A percentile compares a stretch with the other conserved stretches of the same genome.
phyloP scores from a whole-genome alignment of 2,888 invertebrate species.

The Leptarthrus brevirostris region DNA sequence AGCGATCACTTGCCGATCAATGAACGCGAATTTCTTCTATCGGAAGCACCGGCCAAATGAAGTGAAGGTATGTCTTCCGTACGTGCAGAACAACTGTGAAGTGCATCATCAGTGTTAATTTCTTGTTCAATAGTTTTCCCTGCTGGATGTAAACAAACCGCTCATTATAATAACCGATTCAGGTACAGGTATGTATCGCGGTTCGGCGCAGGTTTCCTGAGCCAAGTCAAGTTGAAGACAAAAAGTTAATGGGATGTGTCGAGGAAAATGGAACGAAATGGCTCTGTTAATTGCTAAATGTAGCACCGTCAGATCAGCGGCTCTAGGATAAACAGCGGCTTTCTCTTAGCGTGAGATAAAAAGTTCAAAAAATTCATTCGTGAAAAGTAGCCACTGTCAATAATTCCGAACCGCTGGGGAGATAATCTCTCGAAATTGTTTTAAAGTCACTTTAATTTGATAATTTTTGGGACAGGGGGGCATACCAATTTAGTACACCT shows the following conservation, averaged over 20 bases:
- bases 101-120: slow-evolving; percentile 10
- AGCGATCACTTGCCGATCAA: slow-evolving; percentile 31
- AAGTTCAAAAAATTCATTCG: neutral
- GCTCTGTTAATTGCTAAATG: slow-evolving; percentile 34
- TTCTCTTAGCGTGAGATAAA: slow-evolving; percentile 21
- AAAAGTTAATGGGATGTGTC: slow-evolving; percentile 37
- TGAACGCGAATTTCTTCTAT: slow-evolving; percentile 20
- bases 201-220: neutral
- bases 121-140: slow-evolving; percentile 2
- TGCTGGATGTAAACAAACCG: slow-evolving; percentile 21
- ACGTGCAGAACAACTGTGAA: slow-evolving; percentile 21
- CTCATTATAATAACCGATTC: slow-evolving; percentile 7
- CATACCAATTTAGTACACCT: neutral
- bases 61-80: slow-evolving; percentile 20
- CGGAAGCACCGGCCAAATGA: slow-evolving; percentile 25
- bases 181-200: slow-evolving; percentile 28
- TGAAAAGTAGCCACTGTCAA: neutral
- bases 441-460: neutral
- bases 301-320: neutral
- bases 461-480: neutral
- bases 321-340: slow-evolving; percentile 30
- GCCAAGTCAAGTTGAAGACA: neutral
- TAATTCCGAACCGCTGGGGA: neutral
- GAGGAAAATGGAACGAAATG: slow-evolving; percentile 36
- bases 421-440: slow-evolving; percentile 21